Conservation (phyloP, 1,140 invertebrate genomes). For the honey bee (Apis mellifera) region DNA sequence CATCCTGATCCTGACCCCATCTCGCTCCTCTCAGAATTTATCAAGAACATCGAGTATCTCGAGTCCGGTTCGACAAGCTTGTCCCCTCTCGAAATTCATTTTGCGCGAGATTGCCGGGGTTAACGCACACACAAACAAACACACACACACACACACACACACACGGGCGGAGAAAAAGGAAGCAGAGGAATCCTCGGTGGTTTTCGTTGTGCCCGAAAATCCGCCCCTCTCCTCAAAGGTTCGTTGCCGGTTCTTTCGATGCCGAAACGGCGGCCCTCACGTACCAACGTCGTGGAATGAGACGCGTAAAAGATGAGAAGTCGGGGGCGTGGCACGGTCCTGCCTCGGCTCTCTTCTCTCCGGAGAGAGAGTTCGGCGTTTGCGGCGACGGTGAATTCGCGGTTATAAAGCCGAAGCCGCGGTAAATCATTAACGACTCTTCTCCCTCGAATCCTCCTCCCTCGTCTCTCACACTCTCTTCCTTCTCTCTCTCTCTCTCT, state of each 20-base stretch:
- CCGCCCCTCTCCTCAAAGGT: constrained; percentile 39
- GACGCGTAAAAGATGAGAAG: constrained; percentile 74
- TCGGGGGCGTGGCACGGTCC: constrained; percentile 68
- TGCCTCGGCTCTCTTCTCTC: constrained; percentile 34
- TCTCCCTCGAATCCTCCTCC: background rate
- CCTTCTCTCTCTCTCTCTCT: constrained; percentile 7
- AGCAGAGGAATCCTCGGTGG: constrained; percentile 34
- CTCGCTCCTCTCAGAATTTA: background rate
- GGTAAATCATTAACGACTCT: constrained; percentile 72
- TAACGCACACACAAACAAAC: constrained; percentile 12
- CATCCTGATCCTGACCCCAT: too few species aligned
- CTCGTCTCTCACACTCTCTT: constrained; percentile 11
- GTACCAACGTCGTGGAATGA: constrained; percentile 66
- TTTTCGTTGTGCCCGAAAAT: constrained; percentile 44
- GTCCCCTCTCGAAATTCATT: constrained; percentile 30
- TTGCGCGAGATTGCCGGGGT: constrained; percentile 23
- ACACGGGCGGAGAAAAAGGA: constrained; percentile 23
- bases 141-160: background rate
- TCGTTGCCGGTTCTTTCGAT: constrained; percentile 33
- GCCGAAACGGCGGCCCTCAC: constrained; percentile 49
- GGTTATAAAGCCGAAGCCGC: constrained; percentile 65
- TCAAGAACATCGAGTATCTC: background rate
- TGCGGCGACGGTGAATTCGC: constrained; percentile 61
- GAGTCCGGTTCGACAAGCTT: background rate
- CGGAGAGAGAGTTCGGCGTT: constrained; percentile 42